Percentiles rank a stretch among this genome's conserved stretches.
phyloP scores from a whole-genome alignment of 2,113 vertebrate species.

The Hucho hucho region DNA sequence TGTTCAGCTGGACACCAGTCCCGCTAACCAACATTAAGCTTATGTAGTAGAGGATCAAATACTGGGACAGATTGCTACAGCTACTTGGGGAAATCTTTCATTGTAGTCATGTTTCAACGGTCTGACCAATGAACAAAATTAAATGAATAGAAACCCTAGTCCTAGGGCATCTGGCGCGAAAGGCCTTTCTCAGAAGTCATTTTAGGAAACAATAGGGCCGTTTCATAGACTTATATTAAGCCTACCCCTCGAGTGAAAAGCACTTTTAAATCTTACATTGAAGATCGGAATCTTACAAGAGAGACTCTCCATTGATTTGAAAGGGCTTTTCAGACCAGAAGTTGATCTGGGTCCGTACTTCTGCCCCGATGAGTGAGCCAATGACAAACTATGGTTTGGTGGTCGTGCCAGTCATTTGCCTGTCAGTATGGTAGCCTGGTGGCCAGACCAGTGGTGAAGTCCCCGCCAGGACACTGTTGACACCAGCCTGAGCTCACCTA shows the following conservation, averaged over 20 bases:
- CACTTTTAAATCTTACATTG: too few relatives aligned
- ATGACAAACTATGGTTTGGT: not conserved
- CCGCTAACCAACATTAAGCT: constrained; percentile 35
- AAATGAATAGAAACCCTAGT: constrained; percentile 30
- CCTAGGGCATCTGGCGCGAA: constrained; percentile 37
- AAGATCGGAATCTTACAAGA: too few relatives aligned
- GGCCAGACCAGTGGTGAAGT: constrained; percentile 36
- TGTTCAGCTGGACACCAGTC: constrained; percentile 35
- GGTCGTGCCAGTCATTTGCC: constrained; percentile 35
- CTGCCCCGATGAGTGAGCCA: not conserved
- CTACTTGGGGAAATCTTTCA: constrained; percentile 46
- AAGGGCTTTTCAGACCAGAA: constrained; percentile 10
- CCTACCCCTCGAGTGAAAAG: too few relatives aligned
- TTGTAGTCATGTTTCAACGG: not conserved
- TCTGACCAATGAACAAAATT: constrained; percentile 21
- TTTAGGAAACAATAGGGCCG: too few relatives aligned
- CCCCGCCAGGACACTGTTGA: constrained; percentile 61
- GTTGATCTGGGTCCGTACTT: not conserved
- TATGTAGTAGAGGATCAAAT: constrained; percentile 31
- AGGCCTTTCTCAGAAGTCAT: not conserved
- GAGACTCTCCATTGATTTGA: not conserved
- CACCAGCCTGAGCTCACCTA: constrained; percentile 60
- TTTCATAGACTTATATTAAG: too few relatives aligned
- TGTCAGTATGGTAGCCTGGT: constrained; percentile 17
- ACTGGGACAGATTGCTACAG: constrained; percentile 31